phyloP scores from a whole-genome alignment of 1,140 invertebrate genomes.

The Procambarus clarkii region DNA sequence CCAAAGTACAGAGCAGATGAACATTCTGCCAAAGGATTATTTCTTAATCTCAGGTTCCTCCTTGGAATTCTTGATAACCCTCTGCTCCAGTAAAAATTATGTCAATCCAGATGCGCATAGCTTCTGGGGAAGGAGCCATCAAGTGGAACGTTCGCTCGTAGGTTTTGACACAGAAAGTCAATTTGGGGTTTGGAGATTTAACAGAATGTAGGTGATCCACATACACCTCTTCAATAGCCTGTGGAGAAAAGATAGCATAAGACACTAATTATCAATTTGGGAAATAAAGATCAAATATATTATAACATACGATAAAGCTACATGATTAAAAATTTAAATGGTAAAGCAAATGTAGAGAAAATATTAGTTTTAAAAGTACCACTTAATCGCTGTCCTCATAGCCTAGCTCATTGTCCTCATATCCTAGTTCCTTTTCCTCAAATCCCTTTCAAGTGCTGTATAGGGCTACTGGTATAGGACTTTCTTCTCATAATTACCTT shows the following conservation, averaged over 20 bases:
- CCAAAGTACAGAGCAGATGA: background rate
- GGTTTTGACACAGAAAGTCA: constrained; percentile 98
- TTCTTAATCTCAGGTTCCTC: constrained; percentile 47
- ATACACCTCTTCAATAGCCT: constrained; percentile 98
- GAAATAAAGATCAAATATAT: too few species aligned
- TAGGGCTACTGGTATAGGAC: too few species aligned
- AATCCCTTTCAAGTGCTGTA: too few species aligned
- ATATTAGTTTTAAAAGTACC: too few species aligned
- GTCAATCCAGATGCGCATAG: constrained; percentile 98
- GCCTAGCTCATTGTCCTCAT: too few species aligned
- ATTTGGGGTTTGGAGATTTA: constrained; percentile 91
- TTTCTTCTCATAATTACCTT: too few species aligned
- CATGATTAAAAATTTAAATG: too few species aligned
- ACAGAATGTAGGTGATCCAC: constrained; percentile 95
- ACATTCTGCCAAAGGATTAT: constrained; percentile 16
- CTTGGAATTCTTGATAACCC: constrained; percentile 84
- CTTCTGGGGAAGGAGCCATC: constrained; percentile 94
- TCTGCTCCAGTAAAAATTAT: constrained; percentile 93
- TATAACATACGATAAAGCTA: too few species aligned
- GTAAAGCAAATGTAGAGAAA: too few species aligned
- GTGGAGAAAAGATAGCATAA: constrained; percentile 73
- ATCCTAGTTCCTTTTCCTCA: too few species aligned
- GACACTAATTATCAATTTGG: too few species aligned
- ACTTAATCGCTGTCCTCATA: too few species aligned
- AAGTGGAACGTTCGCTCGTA: constrained; percentile 91